Base-by-base conservation (phyloP, 2,888 invertebrate species). In the Maniola hyperantus region DNA sequence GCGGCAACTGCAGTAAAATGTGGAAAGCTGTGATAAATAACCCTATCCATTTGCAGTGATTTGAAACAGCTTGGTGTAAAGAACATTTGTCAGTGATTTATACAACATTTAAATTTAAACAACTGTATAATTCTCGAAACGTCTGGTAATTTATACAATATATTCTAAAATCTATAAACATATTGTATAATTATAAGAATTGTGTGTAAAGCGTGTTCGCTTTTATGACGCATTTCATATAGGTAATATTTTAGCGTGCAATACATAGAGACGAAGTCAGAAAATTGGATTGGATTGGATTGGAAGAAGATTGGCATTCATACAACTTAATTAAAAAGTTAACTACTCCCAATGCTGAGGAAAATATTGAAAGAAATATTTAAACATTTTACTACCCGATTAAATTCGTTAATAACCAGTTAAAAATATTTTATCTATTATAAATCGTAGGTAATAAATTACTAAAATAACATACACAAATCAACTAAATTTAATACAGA, bases 71-170 rank as follows among this genome's bases (percentile, higher is more conserved):
- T 39, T 18, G 55, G 18, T 36, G 57, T 20, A 42, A 57, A 39
- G 36, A 57, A 6, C 39, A 20, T 42, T 57, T 57, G 57, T 20
- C 7, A 7, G 42, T 57, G 57, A 57, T 57, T 42, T 57, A 42
- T 57, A 13, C 13, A 39, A 57, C 13, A 42, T 13, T n/a, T n/a
- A n/a, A 57, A 11, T 20, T 13, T 39, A 57, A 42, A 20, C 39
- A 42, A 57, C 42, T 20, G 20, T 57, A 39, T 57, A 39, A 20
- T 42, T 42, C 13, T 4, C 42, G 11, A 57, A 57, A 39, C 20
- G n/a, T 39, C 6, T 20, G 39, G 20, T 42, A 20, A 42, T 42
- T 42, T 57, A 26, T 42, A 57, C 39, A 57, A 57, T 39, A 13
- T 6, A 6, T 11, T 11, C 42, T 20, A 26, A 11, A 11, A 26